These are phyloP conservation scores for Tragelaphus buxtoni DNA, from an alignment of 2,113 vertebrate species.

Conservation along the genomic window DNA sequence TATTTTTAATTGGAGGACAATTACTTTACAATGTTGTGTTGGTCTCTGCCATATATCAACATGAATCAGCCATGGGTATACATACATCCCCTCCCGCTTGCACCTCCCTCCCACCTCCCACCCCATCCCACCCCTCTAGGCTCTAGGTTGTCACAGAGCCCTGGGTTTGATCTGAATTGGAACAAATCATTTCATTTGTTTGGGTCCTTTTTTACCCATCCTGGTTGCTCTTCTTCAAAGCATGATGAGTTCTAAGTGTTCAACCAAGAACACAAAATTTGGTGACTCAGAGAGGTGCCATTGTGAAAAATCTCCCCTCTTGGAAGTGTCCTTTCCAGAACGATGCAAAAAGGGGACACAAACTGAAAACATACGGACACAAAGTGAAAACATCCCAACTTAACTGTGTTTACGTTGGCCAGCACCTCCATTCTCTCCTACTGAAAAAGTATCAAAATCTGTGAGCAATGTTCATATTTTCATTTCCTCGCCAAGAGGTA, in stretches of 20 bases:
- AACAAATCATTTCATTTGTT: background rate
- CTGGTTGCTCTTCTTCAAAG: background rate
- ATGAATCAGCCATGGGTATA: background rate
- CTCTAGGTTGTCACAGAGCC: background rate
- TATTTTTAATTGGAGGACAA: background rate
- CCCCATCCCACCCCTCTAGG: background rate
- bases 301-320: background rate
- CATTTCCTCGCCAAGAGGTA: background rate
- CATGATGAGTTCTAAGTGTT: background rate
- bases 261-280: background rate
- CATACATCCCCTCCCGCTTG: background rate
- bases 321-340: background rate
- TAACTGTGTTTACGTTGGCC: background rate
- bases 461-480: background rate
- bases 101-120: background rate
- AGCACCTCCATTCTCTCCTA: background rate
- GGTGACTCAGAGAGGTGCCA: background rate
- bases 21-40: background rate
- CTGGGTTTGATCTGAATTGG: background rate
- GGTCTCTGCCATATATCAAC: background rate
- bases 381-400: background rate
- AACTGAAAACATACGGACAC: background rate
- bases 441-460: background rate
- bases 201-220: background rate
- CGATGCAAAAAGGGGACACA: background rate